Evolutionary conservation across 2,113 vertebrate species (phyloP).

Genomic region (Phodopus roborovskii): DNA sequence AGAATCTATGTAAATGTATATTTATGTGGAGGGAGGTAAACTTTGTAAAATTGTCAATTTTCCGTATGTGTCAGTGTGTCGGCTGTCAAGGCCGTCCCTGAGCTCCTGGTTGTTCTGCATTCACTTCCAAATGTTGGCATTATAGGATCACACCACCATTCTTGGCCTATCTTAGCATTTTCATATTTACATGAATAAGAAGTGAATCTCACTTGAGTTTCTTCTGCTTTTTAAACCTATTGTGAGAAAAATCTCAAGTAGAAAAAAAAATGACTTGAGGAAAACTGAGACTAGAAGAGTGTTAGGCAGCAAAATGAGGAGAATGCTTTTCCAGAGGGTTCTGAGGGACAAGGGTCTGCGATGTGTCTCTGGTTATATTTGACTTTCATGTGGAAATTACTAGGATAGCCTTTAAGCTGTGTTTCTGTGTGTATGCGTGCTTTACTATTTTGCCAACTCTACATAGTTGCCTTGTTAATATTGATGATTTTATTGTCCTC

Average conservation of each 20-base stretch:
- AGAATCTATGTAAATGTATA: neutral
- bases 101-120: neutral
- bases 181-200: neutral
- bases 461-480: neutral
- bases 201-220: conserved; percentile 12
- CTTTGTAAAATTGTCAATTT: neutral
- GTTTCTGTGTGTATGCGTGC: neutral
- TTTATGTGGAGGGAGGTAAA: neutral
- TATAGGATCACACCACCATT: neutral
- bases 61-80: neutral
- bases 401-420: neutral
- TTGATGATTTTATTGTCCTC: conserved; percentile 51
- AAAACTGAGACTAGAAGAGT: conserved; percentile 12
- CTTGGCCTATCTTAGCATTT: neutral
- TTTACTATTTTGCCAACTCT: conserved; percentile 20
- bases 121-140: neutral
- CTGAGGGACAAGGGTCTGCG: conserved; percentile 16
- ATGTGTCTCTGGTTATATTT: conserved; percentile 49
- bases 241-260: neutral
- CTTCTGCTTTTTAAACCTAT: conserved; percentile 31
- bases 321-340: neutral
- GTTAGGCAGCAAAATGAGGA: neutral
- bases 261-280: neutral
- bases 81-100: neutral
- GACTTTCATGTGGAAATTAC: conserved; percentile 20